phyloP scores from a whole-genome alignment of 64 coral and sea anemone genomes.

The Hydrozoanthus tunicans region DNA sequence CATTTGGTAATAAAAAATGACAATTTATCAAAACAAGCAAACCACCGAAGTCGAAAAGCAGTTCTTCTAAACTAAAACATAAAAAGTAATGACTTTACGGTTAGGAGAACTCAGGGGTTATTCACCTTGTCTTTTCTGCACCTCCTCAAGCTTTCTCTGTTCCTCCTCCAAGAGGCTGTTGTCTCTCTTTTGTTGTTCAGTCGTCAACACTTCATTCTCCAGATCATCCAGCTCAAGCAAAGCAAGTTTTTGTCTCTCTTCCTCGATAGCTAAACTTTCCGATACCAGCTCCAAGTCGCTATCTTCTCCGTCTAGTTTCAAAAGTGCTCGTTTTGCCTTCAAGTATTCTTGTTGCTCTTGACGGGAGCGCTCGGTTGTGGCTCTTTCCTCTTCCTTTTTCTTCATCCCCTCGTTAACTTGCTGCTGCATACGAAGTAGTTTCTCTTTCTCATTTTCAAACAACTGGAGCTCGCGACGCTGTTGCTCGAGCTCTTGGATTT shows the following conservation, averaged over 20 bases:
- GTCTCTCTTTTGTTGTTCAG: constrained; percentile 66
- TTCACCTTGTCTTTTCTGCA: constrained; percentile 77
- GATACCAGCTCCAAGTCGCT: constrained; percentile 59
- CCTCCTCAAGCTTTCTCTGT: constrained; percentile 80
- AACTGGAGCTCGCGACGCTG: constrained; percentile 77
- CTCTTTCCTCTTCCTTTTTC: constrained; percentile 70
- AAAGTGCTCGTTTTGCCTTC: constrained; percentile 67
- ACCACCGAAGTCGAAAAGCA: too few relatives aligned
- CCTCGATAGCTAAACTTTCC: constrained; percentile 73
- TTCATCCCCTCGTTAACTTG: constrained; percentile 67
- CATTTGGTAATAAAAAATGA: too few relatives aligned
- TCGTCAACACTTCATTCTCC: constrained; percentile 67
- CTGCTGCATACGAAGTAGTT: constrained; percentile 72
- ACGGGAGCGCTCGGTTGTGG: constrained; percentile 49
- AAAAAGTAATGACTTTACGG: too few relatives aligned
- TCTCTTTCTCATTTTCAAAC: constrained; percentile 89
- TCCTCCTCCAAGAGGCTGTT: constrained; percentile 81
- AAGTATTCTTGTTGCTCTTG: constrained; percentile 78
- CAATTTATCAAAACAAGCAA: too few relatives aligned
- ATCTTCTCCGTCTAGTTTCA: constrained; percentile 74
- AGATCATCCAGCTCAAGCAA: constrained; percentile 75
- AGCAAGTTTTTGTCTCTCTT: constrained; percentile 80
- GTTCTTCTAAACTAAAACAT: too few relatives aligned
- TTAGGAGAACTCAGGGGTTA: too few relatives aligned
- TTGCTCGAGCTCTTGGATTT: constrained; percentile 90